Evolutionary conservation across 2,113 vertebrate genomes (phyloP), one percentile per base, ranked within the genome.

Genomic region (Apteryx owenii): DNA sequence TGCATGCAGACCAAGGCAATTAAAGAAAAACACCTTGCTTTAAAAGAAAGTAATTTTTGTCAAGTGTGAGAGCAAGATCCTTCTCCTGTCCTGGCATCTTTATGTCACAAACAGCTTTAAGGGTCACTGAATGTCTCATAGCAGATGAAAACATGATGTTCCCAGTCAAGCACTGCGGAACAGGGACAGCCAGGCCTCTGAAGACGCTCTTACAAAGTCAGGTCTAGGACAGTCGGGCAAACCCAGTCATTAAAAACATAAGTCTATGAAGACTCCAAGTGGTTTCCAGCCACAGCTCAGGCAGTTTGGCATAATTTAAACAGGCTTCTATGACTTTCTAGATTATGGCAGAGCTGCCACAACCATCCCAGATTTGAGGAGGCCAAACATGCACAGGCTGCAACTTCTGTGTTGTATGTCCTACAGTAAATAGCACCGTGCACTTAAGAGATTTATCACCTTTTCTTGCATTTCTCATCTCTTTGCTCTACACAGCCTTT

Each of bases 31-130:
- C 36, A 89, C 44, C 77, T 81, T 68, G 14, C 44, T 92, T 88
- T 90, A 91, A 94, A 92, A 83, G 2, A n/a, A 33, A 50, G 76
- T 31, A 70, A n/a, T 46, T 95, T 92, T 87, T 58, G 42, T 76
- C 81, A 97, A 95, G 86, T 11, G 0, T 77, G 33, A 90, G 48
- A 87, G 36, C 53, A 90, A 87, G 81, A 50, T 12, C n/a, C 25
- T 38, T 40, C 53, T 48, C 36, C 76, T 90, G 53, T 72, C 58
- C 81, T 54, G 65, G 38, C 46, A 81, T 92, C 73, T 79, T 87
- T 36, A 61, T 14, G 70, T 48, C 44, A 77, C 66, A 76, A 93
- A 89, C 53, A 95, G 91, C 89, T 94, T 97, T 95, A 94, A 80
- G 81, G 69, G 75, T 95, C 90, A 95, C 66, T 38, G 64, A 62